phyloP scores from a whole-genome alignment of 2,888 invertebrate species.

The Diachrysia chrysitis region DNA sequence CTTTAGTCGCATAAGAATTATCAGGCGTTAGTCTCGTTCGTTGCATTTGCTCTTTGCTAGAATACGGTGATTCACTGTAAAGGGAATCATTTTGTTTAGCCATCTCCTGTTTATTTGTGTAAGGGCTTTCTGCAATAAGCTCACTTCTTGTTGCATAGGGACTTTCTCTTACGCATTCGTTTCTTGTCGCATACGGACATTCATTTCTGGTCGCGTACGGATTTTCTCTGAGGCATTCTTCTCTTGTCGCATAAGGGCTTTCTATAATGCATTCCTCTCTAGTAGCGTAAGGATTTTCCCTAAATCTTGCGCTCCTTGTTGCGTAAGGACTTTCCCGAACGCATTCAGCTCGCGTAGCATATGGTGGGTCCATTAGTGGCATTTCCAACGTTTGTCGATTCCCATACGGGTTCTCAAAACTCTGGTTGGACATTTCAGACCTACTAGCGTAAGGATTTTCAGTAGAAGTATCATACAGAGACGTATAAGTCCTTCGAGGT shows the following conservation, averaged over 20 bases:
- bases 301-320: constrained; percentile 58
- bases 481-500: constrained; percentile 86
- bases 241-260: constrained; percentile 58
- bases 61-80: constrained; percentile 83
- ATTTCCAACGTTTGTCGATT: constrained; percentile 81
- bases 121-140: constrained; percentile 68
- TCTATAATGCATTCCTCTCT: constrained; percentile 51
- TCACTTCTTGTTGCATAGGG: constrained; percentile 66
- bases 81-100: constrained; percentile 76
- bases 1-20: constrained; percentile 85
- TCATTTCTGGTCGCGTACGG: constrained; percentile 64
- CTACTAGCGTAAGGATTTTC: constrained; percentile 83
- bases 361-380: constrained; percentile 80
- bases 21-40: constrained; percentile 80
- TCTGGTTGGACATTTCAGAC: constrained; percentile 83
- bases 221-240: constrained; percentile 42
- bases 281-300: constrained; percentile 58
- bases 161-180: constrained; percentile 67
- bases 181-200: constrained; percentile 61
- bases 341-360: constrained; percentile 72
- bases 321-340: constrained; percentile 58
- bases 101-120: constrained; percentile 74
- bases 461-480: constrained; percentile 83
- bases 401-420: constrained; percentile 83
- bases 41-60: constrained; percentile 84